Evolutionary conservation across 2,113 vertebrate genomes (phyloP).

Genomic region (Lagopus muta): DNA sequence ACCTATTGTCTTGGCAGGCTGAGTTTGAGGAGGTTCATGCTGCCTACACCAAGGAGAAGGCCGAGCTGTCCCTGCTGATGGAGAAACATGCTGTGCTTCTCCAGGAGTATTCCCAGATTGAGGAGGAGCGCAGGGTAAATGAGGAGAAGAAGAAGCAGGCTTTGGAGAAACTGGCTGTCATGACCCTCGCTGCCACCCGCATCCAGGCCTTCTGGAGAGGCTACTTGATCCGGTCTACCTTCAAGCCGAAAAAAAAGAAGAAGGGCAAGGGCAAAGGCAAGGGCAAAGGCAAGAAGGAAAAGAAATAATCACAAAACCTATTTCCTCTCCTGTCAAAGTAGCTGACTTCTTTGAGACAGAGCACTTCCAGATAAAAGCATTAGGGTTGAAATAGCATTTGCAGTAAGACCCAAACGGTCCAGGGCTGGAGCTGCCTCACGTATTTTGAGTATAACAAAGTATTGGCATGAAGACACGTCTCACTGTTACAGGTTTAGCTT

Average conservation of each 20-base stretch:
- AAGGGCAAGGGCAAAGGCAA: not conserved
- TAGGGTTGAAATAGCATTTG: not conserved
- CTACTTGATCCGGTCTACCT: conserved; percentile 80
- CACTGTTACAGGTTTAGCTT: too few relatives aligned
- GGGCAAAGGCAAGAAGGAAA: conserved; percentile 67
- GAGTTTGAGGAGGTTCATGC: conserved; percentile 74
- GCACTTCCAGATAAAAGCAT: not conserved
- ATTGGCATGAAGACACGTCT: rapidly evolving
- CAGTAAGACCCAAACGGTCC: not conserved
- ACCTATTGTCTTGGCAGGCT: conserved; percentile 63
- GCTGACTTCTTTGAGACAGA: not conserved
- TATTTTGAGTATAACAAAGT: rapidly evolving
- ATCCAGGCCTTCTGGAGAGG: conserved; percentile 87
- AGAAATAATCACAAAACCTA: conserved; percentile 10
- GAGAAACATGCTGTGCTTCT: conserved; percentile 72
- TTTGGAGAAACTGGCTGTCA: conserved; percentile 70
- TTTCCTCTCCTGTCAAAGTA: not conserved
- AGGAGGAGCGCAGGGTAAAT: conserved; percentile 68
- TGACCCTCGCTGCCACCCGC: conserved; percentile 76
- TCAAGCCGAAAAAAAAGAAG: conserved; percentile 76
- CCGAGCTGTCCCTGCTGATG: conserved; percentile 75
- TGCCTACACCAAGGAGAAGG: conserved; percentile 73
- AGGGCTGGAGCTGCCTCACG: not conserved
- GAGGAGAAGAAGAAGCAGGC: conserved; percentile 73
- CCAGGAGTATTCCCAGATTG: conserved; percentile 80